Evolutionary conservation across 2,888 invertebrate species (phyloP).

Genomic region (Ferdinandea cuprea): DNA sequence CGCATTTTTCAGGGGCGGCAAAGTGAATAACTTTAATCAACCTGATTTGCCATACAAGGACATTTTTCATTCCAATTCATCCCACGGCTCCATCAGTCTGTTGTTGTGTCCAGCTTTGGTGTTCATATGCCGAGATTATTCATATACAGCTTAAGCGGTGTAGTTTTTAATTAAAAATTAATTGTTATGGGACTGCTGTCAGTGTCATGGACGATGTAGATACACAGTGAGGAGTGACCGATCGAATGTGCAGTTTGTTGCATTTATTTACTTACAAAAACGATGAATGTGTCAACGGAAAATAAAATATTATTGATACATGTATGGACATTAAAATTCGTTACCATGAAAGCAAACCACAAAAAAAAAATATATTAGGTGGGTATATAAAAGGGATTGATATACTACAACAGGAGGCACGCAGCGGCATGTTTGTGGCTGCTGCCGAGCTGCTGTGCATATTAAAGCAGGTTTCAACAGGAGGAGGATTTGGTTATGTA

Average conservation of each 20-base stretch:
- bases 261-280: constrained; percentile 59
- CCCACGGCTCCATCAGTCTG: background rate
- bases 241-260: background rate
- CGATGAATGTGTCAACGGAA: constrained; percentile 39
- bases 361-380: background rate
- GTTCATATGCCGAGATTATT: constrained; percentile 18
- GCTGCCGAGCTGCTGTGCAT: background rate
- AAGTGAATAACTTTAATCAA: constrained; percentile 19
- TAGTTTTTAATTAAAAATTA: constrained; percentile 69
- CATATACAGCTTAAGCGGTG: constrained; percentile 7
- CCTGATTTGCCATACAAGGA: constrained; percentile 31
- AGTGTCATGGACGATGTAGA: constrained; percentile 32
- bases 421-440: constrained; percentile 32
- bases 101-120: constrained; percentile 19
- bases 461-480: constrained; percentile 25
- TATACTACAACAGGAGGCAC: constrained; percentile 12
- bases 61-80: background rate
- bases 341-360: constrained; percentile 14
- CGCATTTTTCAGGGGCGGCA: background rate
- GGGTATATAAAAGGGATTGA: constrained; percentile 44
- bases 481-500: constrained; percentile 42
- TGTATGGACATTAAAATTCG: constrained; percentile 4
- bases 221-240: constrained; percentile 14
- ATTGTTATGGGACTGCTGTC: constrained; percentile 45
- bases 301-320: constrained; percentile 47